These are phyloP conservation scores for Hyperopisus bebe DNA, from an alignment of 2,113 vertebrate species.

Conservation along the genomic window DNA sequence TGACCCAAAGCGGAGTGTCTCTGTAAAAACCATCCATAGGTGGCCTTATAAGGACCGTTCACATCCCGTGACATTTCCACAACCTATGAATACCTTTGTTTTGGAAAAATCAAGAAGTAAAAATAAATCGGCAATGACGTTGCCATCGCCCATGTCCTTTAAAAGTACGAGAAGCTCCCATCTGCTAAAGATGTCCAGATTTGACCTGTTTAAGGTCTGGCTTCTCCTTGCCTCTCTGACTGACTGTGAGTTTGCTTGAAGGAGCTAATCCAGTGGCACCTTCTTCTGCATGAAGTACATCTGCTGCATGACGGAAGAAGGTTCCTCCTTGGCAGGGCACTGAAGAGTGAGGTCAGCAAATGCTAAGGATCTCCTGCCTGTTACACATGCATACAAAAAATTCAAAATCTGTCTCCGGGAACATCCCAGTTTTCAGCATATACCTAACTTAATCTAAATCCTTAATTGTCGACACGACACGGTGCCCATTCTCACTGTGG, in stretches of 20 bases:
- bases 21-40: neutral
- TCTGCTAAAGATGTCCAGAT: neutral
- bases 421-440: constrained; percentile 61
- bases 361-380: neutral
- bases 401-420: constrained; percentile 53
- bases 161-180: neutral
- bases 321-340: neutral
- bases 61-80: neutral
- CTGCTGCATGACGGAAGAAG: neutral
- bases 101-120: neutral
- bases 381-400: constrained; percentile 1
- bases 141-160: neutral
- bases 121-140: neutral
- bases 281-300: neutral
- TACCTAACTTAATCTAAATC: constrained; percentile 31
- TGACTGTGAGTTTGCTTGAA: neutral
- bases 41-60: neutral
- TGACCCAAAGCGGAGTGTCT: neutral
- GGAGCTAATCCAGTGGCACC: neutral
- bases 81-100: neutral
- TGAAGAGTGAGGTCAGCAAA: neutral
- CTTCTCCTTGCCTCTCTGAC: neutral
- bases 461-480: constrained; percentile 32
- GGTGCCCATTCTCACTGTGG: constrained; percentile 3
- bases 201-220: neutral